phyloP scores from a whole-genome alignment of 2,113 vertebrate genomes.

The Mustela lutreola region DNA sequence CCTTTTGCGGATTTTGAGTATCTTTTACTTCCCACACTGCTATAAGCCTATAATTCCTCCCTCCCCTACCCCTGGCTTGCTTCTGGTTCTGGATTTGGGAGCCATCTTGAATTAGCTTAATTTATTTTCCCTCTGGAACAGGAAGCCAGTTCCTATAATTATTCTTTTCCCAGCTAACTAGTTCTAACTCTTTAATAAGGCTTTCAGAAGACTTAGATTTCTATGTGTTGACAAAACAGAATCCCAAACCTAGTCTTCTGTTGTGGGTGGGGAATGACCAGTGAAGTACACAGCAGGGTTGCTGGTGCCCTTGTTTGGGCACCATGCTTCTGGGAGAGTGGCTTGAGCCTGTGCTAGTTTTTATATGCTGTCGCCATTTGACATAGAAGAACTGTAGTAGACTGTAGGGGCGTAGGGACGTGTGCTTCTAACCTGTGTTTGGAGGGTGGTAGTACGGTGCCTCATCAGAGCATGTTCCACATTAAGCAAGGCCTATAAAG shows the following conservation, averaged over 20 bases:
- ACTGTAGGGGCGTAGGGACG: not conserved
- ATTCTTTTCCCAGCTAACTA: not conserved
- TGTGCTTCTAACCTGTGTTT: not conserved
- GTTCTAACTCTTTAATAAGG: not conserved
- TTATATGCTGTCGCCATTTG: not conserved
- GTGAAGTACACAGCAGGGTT: not conserved
- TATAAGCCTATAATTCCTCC: not conserved
- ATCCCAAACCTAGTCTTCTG: not conserved
- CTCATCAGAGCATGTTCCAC: not conserved
- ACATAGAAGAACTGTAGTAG: not conserved
- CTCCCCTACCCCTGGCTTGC: not conserved
- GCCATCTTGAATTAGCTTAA: not conserved
- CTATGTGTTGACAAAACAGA: not conserved
- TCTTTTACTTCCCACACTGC: not conserved
- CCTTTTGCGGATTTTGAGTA: not conserved
- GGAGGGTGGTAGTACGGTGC: not conserved
- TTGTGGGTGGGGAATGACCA: not conserved
- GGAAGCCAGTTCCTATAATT: not conserved
- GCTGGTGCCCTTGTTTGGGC: too few species aligned
- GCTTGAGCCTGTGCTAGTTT: not conserved
- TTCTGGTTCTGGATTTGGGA: constrained; percentile 14
- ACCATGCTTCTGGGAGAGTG: not conserved
- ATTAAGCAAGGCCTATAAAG: not conserved
- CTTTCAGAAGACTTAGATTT: not conserved
- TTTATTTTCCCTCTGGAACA: not conserved